Base-by-base conservation (phyloP, 1,140 invertebrate species). In the Caerostris extrusa region DNA sequence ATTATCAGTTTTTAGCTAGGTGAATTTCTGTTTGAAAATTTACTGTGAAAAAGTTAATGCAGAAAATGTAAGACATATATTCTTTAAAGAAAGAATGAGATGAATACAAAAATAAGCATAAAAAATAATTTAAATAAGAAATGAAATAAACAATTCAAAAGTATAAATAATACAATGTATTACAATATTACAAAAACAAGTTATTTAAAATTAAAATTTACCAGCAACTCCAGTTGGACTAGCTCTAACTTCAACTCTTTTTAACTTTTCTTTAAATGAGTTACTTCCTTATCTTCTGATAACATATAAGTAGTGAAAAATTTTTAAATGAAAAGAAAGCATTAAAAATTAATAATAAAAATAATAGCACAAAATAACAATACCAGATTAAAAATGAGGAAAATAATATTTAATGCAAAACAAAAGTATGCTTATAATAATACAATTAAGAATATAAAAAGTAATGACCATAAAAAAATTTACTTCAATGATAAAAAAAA, bases 211-310 rank as follows among this genome's bases (percentile, higher is more conserved):
- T 57, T 19, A 56, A 3, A 58, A 57, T 7, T 55, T 87, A 93
- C 90, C 89, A 53, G 90, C 92, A 60, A 93, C 89, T 50, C 95
- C 93, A 67, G 85, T 91, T 56, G 95, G 90, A 81, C 71, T 87
- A 81, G 91, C 94, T 87, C 91, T 17, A 56, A 92, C 94, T 87
- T 93, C 96, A 60, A 86, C 86, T 58, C 92, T 82, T 93, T 93
- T 60, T 77, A 82, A 12, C 53, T 55, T 81, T 91, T 91, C n/a
- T 77, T 91, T 53, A 91, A 60, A 61, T 81, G 56, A 14, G 71
- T 17, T 17, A 12, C 34, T 60, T 91, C 90, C 82, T 91, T 91
- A 7, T 81, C 90, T 58, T 81, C 90, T 91, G 56, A 60, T 55
- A 90, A 64, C 7, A 58, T 7, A 56, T 34, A 34, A 34, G 34